Evolutionary conservation across 2,113 vertebrate species (phyloP).

Genomic region (Aspidoscelis tigris): DNA sequence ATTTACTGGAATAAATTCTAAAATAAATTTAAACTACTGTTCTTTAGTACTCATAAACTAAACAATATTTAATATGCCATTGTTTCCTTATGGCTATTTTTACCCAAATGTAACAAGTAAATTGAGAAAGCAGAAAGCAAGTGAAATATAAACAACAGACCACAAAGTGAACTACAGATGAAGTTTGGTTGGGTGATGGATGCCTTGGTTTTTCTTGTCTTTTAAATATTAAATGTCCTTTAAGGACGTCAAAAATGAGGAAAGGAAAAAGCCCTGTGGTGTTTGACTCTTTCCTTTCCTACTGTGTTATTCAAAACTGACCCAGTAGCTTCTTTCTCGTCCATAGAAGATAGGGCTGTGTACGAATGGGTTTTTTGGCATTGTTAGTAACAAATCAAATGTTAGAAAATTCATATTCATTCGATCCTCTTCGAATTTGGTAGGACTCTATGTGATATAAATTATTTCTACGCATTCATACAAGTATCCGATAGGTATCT

Average conservation of each 20-base stretch:
- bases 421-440: too few species aligned
- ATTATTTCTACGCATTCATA: too few species aligned
- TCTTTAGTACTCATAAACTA: constrained; percentile 60
- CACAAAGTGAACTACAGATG: not conserved
- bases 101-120: constrained; percentile 30
- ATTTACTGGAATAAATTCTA: constrained; percentile 63
- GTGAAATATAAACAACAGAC: constrained; percentile 35
- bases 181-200: not conserved
- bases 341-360: too few species aligned
- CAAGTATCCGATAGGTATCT: too few species aligned
- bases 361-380: too few species aligned
- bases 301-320: not conserved
- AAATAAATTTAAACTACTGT: constrained; percentile 70
- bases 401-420: too few species aligned
- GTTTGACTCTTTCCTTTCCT: not conserved
- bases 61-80: constrained; percentile 59
- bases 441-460: too few species aligned
- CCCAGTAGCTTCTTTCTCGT: not conserved
- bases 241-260: not conserved
- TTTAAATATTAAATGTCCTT: not conserved
- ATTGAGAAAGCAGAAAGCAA: constrained; percentile 19
- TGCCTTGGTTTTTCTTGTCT: not conserved
- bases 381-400: too few species aligned
- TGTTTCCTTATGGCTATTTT: constrained; percentile 45
- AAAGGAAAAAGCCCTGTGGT: not conserved